Percentiles rank a stretch among this genome's conserved stretches.
These are phyloP conservation scores for Vanessa tameamea DNA, from an alignment of 1,140 invertebrate genomes.

Conservation along the genomic window DNA sequence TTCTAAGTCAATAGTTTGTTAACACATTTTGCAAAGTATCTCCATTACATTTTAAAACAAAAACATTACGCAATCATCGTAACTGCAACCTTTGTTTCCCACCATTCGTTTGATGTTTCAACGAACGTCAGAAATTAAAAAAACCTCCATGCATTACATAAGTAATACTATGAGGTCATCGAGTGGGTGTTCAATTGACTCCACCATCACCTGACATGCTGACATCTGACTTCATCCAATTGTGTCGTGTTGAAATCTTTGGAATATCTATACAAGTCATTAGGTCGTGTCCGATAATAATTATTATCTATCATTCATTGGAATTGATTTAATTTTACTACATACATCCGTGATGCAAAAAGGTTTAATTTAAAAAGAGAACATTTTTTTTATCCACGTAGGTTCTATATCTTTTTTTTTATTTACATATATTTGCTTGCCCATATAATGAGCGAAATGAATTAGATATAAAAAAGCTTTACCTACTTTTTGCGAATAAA, in stretches of 20 bases:
- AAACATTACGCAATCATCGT: neutral
- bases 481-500: too few relatives aligned
- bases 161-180: slow-evolving; percentile 30
- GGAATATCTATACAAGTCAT: slow-evolving; percentile 17
- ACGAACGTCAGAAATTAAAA: neutral
- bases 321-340: neutral
- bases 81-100: neutral
- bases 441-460: too few relatives aligned
- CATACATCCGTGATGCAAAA: neutral
- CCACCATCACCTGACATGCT: slow-evolving; percentile 25
- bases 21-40: neutral
- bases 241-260: slow-evolving; percentile 3
- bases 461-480: too few relatives aligned
- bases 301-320: neutral
- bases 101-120: neutral
- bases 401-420: too few relatives aligned
- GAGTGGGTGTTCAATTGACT: slow-evolving; percentile 34
- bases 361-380: too few relatives aligned
- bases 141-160: slow-evolving; percentile 16
- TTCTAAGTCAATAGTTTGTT: too few relatives aligned
- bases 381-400: too few relatives aligned
- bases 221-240: slow-evolving; percentile 29
- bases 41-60: neutral
- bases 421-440: too few relatives aligned
- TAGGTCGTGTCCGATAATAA: neutral